These are phyloP conservation scores for Hirundichthys speculiger DNA, from an alignment of 2,113 vertebrate species.

Conservation along the genomic window DNA sequence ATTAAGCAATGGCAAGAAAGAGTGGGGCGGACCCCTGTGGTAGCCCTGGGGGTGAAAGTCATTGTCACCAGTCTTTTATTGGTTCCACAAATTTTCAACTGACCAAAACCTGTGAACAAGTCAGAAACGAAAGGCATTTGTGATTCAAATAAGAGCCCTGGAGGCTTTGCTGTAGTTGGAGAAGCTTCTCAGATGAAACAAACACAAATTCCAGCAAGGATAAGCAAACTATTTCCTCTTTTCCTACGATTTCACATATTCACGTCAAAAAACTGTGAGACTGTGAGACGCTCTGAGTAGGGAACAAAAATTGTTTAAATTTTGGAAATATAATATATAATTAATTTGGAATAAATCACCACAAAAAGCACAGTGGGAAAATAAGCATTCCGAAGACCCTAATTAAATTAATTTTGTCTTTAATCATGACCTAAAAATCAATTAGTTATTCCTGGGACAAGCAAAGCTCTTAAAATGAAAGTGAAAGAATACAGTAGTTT, in stretches of 20 bases:
- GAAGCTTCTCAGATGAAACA: constrained; percentile 63
- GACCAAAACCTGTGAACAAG: constrained; percentile 74
- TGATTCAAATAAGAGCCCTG: constrained; percentile 76
- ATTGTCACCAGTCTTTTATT: constrained; percentile 72
- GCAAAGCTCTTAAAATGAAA: no score
- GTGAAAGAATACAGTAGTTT: no score
- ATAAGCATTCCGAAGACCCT: constrained; percentile 34
- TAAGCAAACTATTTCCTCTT: constrained; percentile 49
- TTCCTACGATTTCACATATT: constrained; percentile 56
- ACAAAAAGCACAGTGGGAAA: constrained; percentile 8
- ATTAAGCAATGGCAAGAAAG: constrained; percentile 41
- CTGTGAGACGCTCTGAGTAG: constrained; percentile 26
- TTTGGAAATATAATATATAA: constrained; percentile 33
- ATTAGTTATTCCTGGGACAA: no score
- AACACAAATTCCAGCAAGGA: constrained; percentile 53
- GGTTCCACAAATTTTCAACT: constrained; percentile 71
- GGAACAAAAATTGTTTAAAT: constrained; percentile 18
- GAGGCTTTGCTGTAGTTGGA: constrained; percentile 47
- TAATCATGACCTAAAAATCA: background rate
- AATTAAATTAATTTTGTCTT: constrained; percentile 14
- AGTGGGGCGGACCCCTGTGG: constrained; percentile 58
- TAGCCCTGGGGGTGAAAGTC: constrained; percentile 72
- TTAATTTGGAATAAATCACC: constrained; percentile 16
- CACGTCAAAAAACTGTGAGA: constrained; percentile 66
- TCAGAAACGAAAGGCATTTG: constrained; percentile 73